Base-by-base conservation (phyloP, 2,797 vertebrate species). In the Acipenser ruthenus region DNA sequence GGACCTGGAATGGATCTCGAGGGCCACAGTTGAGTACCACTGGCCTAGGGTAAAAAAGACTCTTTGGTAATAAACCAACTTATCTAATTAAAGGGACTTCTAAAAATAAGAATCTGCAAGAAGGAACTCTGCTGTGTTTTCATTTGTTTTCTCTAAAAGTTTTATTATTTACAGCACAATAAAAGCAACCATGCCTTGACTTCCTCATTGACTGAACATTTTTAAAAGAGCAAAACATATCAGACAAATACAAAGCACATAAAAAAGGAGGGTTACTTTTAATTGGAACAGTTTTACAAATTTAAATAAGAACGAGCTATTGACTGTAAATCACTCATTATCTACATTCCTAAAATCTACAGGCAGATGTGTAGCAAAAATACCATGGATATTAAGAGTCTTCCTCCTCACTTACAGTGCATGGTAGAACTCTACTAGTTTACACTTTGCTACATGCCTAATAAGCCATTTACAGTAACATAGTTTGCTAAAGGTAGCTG, bases 181-280 rank as follows among this genome's bases (percentile, higher is more conserved):
- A 60, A 70, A 67, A 67, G 49, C 69, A 67, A 60, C 64, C 56
- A 60, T 58, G 15, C 18, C 23, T 12, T 9, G 49, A 15, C 15
- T 64, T 50, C 15, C 64, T 9, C 62, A 37, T 37, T 37, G 23
- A 2, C 23, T 37, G 23, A 37, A 37, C 23, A 37, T 37, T 37
- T 55, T 13, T 37, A n/a, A 69, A 69, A 73, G 63, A 23, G 63
- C 80, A 80, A 86, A 79, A 73, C 81, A 85, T 84, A 80, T 69
- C 72, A 37, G 74, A 85, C 74, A 68, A 75, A 78, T 81, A 75
- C 75, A 80, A 86, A 85, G 74, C 78, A 85, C 75, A 79, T 84
- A 79, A 79, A 82, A 79, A 78, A 76, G 15, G 82, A 51, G 15
- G 82, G 51, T 51, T 60, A 67, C 58, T 55, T 55, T 79, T 83